These are phyloP conservation scores for Dasypolia templi DNA, from an alignment of 2,888 invertebrate species.

Conservation along the genomic window DNA sequence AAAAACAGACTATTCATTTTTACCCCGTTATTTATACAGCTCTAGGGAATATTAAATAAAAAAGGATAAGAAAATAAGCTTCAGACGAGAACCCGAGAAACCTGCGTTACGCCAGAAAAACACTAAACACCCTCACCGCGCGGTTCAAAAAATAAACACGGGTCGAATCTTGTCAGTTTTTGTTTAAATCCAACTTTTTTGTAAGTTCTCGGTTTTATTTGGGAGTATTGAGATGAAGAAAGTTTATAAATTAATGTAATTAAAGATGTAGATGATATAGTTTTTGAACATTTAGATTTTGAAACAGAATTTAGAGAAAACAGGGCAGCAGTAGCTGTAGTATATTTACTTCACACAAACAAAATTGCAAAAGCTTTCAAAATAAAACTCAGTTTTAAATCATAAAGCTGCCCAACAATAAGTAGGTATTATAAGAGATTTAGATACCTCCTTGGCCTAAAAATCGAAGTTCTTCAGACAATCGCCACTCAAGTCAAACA, in stretches of 20 bases:
- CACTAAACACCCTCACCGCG: constrained; percentile 69
- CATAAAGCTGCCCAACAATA: neutral
- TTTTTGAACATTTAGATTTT: neutral
- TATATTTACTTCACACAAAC: neutral
- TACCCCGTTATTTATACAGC: constrained; percentile 31
- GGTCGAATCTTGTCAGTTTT: constrained; percentile 66
- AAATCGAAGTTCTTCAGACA: constrained; percentile 47
- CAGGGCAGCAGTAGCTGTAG: too few species aligned
- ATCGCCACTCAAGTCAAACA: constrained; percentile 51
- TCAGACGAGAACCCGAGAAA: constrained; percentile 77
- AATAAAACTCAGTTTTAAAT: neutral
- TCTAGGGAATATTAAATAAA: constrained; percentile 34
- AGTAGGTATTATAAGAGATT: neutral
- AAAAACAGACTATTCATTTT: neutral
- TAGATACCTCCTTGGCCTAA: constrained; percentile 21
- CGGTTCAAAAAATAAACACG: constrained; percentile 73
- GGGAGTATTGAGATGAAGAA: constrained; percentile 32
- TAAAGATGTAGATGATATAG: constrained; percentile 6
- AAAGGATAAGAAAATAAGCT: constrained; percentile 69
- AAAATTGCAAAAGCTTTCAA: neutral
- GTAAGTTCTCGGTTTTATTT: constrained; percentile 29
- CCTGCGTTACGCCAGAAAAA: constrained; percentile 86
- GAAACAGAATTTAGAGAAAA: neutral
- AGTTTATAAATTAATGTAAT: constrained; percentile 39
- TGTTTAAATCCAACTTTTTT: constrained; percentile 56